Conservation (phyloP, 2,113 vertebrate genomes). For the Girardinichthys multiradiatus region DNA sequence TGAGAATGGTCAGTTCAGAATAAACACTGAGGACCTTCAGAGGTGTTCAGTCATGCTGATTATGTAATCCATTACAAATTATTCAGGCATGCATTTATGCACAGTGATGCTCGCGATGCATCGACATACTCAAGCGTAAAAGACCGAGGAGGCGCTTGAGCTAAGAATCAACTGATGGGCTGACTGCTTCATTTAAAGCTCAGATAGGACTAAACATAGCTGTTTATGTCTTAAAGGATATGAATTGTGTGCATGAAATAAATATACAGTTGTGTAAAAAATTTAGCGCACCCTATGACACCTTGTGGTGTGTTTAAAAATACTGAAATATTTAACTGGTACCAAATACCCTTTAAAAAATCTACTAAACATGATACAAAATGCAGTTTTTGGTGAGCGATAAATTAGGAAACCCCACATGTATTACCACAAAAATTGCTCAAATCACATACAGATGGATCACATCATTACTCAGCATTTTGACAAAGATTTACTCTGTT, state of each 20-base stretch:
- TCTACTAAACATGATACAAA: no score
- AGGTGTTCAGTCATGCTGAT: constrained; percentile 31
- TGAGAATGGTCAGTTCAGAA: constrained; percentile 18
- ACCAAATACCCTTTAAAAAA: no score
- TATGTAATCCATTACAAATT: constrained; percentile 59
- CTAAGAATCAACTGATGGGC: constrained; percentile 28
- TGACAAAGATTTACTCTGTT: neutral
- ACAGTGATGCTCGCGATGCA: constrained; percentile 53
- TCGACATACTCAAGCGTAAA: constrained; percentile 53
- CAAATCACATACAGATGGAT: neutral
- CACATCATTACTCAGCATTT: neutral
- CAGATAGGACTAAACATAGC: constrained; percentile 3
- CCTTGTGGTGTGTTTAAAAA: no score
- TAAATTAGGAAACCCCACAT: neutral
- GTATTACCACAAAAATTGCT: neutral
- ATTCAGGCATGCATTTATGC: constrained; percentile 67
- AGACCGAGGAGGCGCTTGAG: constrained; percentile 21
- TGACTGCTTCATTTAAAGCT: constrained; percentile 15
- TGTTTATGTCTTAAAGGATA: neutral
- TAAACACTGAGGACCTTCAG: constrained; percentile 29
- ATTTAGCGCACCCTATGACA: neutral
- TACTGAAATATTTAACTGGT: no score
- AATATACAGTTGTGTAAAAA: constrained; percentile 1
- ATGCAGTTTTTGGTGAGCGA: no score
- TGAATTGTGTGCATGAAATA: neutral